Conservation (phyloP, 2,888 invertebrate genomes). For the Microchrysa polita region DNA sequence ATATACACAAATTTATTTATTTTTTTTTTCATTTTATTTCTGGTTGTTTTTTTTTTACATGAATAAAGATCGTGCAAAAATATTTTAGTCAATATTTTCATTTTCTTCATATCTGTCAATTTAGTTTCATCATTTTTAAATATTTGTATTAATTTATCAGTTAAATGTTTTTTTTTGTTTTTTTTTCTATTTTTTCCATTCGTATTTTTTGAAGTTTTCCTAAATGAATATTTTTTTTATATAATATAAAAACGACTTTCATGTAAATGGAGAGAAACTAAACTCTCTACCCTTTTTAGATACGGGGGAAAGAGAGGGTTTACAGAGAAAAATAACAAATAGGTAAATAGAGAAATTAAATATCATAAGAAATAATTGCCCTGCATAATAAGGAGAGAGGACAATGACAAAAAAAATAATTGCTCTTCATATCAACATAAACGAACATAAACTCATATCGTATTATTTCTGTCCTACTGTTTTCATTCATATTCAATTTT, state of each 20-base stretch:
- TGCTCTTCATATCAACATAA: no score
- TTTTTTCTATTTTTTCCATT: conserved; percentile 3
- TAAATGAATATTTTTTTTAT: conserved; percentile 11
- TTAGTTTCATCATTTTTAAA: conserved; percentile 25
- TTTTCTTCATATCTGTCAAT: conserved; percentile 12
- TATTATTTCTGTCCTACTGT: no score
- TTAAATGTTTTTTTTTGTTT: conserved; percentile 15
- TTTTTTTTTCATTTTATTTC: conserved; percentile 21
- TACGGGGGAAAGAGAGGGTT: no score
- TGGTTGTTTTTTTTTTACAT: conserved; percentile 8
- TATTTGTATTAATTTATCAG: not conserved
- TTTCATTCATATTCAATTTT: no score
- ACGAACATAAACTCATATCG: no score
- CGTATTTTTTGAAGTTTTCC: not conserved
- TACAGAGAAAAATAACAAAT: no score
- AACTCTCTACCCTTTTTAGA: conserved; percentile 5
- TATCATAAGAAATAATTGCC: no score
- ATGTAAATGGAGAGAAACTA: conserved; percentile 4
- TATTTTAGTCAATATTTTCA: conserved; percentile 31
- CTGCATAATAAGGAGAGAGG: no score
- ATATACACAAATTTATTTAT: conserved; percentile 25
- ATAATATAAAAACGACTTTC: conserved; percentile 7
- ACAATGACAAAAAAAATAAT: no score
- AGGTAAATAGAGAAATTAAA: no score
- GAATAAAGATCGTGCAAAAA: conserved; percentile 41